Evolutionary conservation across 2,888 invertebrate species (phyloP), one percentile per base, ranked within the genome.

Genomic region (Drosophila phalerata): DNA sequence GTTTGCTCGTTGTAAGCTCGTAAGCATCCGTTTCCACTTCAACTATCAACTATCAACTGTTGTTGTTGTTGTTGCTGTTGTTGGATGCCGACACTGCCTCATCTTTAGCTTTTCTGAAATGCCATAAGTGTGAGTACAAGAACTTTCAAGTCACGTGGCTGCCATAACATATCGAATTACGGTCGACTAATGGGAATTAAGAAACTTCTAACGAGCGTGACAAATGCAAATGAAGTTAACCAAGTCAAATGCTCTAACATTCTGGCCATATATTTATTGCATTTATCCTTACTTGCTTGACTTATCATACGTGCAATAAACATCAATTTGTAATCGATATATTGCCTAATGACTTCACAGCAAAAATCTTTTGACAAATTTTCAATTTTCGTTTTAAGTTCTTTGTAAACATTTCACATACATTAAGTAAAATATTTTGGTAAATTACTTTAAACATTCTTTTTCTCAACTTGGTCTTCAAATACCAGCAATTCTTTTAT

Each of bases 121-220:
- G 57, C 42, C 77, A 73, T 60, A 78, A 61, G 38, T 42, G 37
- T n/a, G 57, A 49, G 34, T 37, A 28, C 22, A 25, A 43, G 19
- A 56, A 62, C 49, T 81, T 77, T 62, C 47, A 28, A 73, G 79
- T 78, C 82, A 78, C 79, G 79, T 78, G 74, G 22, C 58, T 74
- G 71, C 69, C 79, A 81, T 87, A 81, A 67, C 74, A 78, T 85
- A 87, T 87, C 87, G 65, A 70, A 78, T 79, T 87, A 78, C 77
- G 63, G 68, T 51, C 73, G 58, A 49, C 85, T 85, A 81, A 81
- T 81, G 81, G 81, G 81, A 86, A 85, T 85, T 81, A 79, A 63
- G 69, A 57, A 69, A 53, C 47, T 69, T 22, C 75, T 78, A 85
- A 85, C 88, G 88, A 81, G 82, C 85, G 71, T 85, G 75, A 81